Base-by-base conservation (phyloP, 1,140 invertebrate species). In the Brachionus asplanchnoidis region DNA sequence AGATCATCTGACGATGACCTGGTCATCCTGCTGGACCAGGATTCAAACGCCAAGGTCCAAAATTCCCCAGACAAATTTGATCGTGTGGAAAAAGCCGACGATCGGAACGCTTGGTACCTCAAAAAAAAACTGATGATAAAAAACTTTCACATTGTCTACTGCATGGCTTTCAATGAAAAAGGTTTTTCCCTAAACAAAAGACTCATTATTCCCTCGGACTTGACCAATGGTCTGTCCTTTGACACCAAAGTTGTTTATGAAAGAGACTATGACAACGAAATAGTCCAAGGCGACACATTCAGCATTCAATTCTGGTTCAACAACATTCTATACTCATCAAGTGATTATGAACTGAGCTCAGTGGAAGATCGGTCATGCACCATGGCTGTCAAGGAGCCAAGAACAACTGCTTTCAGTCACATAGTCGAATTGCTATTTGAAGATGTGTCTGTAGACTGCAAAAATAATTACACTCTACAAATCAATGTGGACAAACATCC, bases 121-220 rank as follows among this genome's bases (percentile, higher is more conserved):
- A 82, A 82, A 12, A 68, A 23, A 42, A 68, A 82, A 68, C 32
- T 82, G 5, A 8, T 60, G 26, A 26, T 82, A 11, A 65, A 60
- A 36, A 23, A 26, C 2, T 65, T 82, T 65, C 79, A 82, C 42
- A 23, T 82, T 23, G 28, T 82, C n/a, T 60, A 28, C 26, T 82
- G 79, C 23, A 32, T 82, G 32, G 79, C 79, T 65, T 12, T 28
- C 11, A 82, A 82, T 9, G 79, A 65, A 26, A 82, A 44, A 20
- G 79, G 79, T 0, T 20, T 23, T 32, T 40, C 53, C 2, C 20
- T 82, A 2, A 12, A 11, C 17, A 65, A 60, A 46, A 82, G 7
- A 82, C 36, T 82, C 4, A 65, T 82, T 12, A 82, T 82, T 42
- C 79, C 79, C 23, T 82, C 79, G 9, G 79, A 82, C 40, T 23